Conservation (phyloP, 1,140 invertebrate genomes). For the Chrysoperla carnea region DNA sequence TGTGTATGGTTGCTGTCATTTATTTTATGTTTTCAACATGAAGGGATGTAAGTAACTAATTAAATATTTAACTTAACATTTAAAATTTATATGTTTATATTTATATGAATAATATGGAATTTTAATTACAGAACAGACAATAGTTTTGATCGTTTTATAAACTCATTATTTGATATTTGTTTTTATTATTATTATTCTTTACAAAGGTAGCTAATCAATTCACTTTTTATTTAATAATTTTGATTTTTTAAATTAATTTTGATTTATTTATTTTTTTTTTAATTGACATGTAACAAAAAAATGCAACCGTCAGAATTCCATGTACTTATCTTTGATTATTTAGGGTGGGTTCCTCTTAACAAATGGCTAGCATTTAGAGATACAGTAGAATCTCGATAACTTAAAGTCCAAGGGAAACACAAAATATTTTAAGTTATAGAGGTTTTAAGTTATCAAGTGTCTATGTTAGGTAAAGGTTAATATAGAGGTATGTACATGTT, state of each 20-base stretch:
- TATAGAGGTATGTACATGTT: no score
- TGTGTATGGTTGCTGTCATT: constrained; percentile 46
- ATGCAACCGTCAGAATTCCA: no score
- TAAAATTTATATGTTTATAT: constrained; percentile 4
- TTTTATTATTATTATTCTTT: constrained; percentile 15
- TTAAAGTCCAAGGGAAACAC: no score
- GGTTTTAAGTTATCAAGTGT: no score
- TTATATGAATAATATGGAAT: constrained; percentile 1
- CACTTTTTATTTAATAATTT: no score
- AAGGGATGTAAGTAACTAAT: constrained; percentile 50
- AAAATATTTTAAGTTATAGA: no score
- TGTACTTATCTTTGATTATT: no score
- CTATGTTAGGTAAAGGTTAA: no score
- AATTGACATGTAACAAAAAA: no score
- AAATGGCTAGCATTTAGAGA: no score
- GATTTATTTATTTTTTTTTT: not conserved
- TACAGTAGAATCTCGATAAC: no score
- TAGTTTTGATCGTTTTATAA: constrained; percentile 18
- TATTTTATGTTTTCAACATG: constrained; percentile 57
- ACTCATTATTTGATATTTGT: constrained; percentile 21
- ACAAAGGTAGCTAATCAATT: constrained; percentile 4
- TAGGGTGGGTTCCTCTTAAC: no score
- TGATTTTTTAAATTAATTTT: not conserved
- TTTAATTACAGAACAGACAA: constrained; percentile 19
- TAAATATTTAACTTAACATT: constrained; percentile 1